phyloP scores from a whole-genome alignment of 2,113 vertebrate genomes.

The Ahaetulla prasina region DNA sequence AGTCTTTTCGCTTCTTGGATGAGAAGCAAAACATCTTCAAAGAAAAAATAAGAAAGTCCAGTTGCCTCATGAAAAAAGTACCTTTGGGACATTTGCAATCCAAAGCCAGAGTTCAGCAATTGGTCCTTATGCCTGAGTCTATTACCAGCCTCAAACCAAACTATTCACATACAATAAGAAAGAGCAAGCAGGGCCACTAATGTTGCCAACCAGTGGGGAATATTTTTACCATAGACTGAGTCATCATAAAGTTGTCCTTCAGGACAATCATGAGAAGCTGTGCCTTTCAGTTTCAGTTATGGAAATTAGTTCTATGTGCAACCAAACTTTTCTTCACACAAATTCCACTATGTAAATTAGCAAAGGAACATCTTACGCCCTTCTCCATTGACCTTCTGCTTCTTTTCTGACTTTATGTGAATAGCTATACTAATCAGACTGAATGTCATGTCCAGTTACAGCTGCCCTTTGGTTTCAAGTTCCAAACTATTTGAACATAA shows the following conservation, averaged over 20 bases:
- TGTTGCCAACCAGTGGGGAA: background rate
- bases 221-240: background rate
- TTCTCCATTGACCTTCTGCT: background rate
- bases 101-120: background rate
- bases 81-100: no score
- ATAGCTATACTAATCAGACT: background rate
- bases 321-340: background rate
- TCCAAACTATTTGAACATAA: background rate
- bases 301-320: background rate
- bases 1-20: no score
- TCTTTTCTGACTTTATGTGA: background rate
- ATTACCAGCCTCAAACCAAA: background rate
- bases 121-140: background rate
- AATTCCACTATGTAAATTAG: background rate
- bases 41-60: no score
- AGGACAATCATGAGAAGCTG: background rate
- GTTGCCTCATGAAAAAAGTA: no score
- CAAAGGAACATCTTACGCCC: background rate
- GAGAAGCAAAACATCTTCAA: no score
- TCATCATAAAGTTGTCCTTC: background rate
- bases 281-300: background rate
- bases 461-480: background rate
- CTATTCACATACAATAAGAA: background rate
- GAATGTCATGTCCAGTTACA: background rate
- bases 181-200: background rate